Base-by-base conservation (phyloP, 2,888 invertebrate species). In the Agriopis marginaria region DNA sequence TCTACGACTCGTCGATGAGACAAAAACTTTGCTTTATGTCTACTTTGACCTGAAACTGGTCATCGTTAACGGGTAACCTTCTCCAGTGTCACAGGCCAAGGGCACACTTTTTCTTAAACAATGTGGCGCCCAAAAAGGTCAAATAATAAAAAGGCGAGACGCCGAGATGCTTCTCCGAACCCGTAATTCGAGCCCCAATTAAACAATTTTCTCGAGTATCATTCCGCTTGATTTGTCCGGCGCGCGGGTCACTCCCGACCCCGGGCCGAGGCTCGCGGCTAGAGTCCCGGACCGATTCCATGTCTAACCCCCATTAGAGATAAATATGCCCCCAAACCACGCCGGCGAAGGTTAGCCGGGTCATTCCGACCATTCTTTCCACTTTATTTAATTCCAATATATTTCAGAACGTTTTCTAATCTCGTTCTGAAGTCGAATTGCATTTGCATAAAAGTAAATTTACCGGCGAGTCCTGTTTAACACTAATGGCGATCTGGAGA, bases 121-220 rank as follows among this genome's bases (percentile, higher is more conserved):
- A 73, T 74, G 76, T 64, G 61, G 63, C 68, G 67, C 68, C 70
- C 68, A 86, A 86, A 86, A 85, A 83, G 82, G 81, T 80, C 77
- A 83, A 80, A 81, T 75, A 76, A 84, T 82, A 71, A 82, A 87
- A 80, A 82, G 85, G 82, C 78, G 77, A 75, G 65, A 63, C 66
- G 70, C 64, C 63, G 75, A 71, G 74, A 75, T 80, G 80, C 78
- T 85, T 87, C 87, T 82, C 78, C 85, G 83, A 89, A 88, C 88
- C 87, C 77, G 87, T 90, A 92, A 93, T 93, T 93, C 89, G 86
- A 86, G 82, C 87, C 85, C 83, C 91, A 93, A 93, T 93, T 94
- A 94, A 92, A 92, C 88, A 91, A 93, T 93, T 93, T 91, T 89
- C 92, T 89, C 87, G 83, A 87, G 91, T 94, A 93, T 93, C 92